A percentile compares a stretch with the other conserved stretches of the same genome.
phyloP scores from a whole-genome alignment of 2,113 vertebrate species.

The Alethe diademata region DNA sequence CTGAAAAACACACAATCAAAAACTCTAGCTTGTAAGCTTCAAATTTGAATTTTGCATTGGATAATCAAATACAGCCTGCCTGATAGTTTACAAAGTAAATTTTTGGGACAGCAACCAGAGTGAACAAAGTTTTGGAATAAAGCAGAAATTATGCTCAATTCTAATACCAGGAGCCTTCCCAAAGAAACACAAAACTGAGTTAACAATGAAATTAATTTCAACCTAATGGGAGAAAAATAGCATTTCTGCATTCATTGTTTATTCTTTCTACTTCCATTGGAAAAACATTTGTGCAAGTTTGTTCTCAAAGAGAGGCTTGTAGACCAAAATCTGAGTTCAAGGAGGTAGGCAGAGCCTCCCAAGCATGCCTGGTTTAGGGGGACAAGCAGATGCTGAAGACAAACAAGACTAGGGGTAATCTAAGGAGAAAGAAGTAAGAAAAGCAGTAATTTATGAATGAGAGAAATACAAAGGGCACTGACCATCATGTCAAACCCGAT shows the following conservation, averaged over 20 bases:
- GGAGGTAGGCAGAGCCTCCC: background rate
- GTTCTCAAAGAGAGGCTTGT: rapidly evolving
- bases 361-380: background rate
- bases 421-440: background rate
- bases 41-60: background rate
- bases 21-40: background rate
- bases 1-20: conserved; percentile 65
- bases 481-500: background rate
- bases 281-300: background rate
- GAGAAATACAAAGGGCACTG: background rate
- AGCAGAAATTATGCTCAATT: background rate
- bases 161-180: background rate
- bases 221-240: background rate
- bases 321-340: background rate
- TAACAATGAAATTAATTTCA: background rate
- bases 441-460: background rate
- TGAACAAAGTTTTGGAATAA: background rate
- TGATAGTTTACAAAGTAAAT: background rate
- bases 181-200: background rate
- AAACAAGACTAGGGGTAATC: background rate
- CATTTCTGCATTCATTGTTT: background rate
- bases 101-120: background rate
- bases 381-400: background rate
- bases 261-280: background rate
- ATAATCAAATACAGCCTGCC: background rate